Base-by-base conservation (phyloP, 2,113 vertebrate species). In the Onychorhynchus coronatus region DNA sequence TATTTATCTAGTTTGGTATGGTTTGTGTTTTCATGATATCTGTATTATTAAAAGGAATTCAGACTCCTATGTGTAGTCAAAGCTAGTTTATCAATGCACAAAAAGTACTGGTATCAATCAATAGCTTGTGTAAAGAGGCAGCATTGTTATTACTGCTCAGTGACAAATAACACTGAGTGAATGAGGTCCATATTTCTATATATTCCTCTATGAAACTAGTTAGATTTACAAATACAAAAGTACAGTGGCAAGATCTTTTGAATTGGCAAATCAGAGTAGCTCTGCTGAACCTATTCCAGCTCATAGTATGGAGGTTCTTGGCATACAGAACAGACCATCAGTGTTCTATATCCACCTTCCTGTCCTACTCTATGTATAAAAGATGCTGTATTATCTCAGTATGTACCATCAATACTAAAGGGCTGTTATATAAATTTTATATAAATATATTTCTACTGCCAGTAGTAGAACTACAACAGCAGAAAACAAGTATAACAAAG, bases 21-120 rank as follows among this genome's bases (percentile, higher is more conserved):
- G 31, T 71, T 88, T 91, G 33, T 66, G 68, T 78, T 68, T 88
- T 79, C 2, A 3, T 47, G 3, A 9, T 53, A 81, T 74, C 95
- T 30, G 72, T 93, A 56, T 88, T 81, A 91, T 77, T 96, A 44
- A n/a, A 79, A 86, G 72, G 56, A 91, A 86, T 76, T 67, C 66
- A 89, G 78, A n/a, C 52, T 58, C 37, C 74, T 88, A 44, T 47
- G 28, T 73, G 14, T 42, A 28, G 20, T 73, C 44, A 88, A 88
- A 95, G 76, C 66, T 46, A 91, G 41, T 95, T 95, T 71, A 89
- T 85, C 91, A 39, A 24, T 30, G n/a, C 35, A 76, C 41, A 63
- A 19, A 63, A 67, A 42, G 33, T 42, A 85, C 73, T 61, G 27
- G 27, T 78, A 95, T 88, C 33, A 94, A 59, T 49, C 46, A 93